Evolutionary conservation across 2,113 vertebrate species (phyloP).

Genomic region (Thomomys bottae): DNA sequence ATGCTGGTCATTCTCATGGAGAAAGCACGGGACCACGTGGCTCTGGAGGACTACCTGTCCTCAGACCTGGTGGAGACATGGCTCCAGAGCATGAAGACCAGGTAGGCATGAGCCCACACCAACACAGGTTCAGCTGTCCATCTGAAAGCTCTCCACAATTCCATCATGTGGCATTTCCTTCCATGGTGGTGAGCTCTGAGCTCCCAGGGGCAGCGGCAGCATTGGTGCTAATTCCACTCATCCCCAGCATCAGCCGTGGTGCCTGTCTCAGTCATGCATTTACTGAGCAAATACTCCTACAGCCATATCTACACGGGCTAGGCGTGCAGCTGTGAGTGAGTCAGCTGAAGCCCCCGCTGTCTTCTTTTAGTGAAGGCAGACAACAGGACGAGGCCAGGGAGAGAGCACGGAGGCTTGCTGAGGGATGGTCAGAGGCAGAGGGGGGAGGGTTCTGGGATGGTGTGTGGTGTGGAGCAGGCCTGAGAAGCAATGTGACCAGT

Average conservation of each 20-base stretch:
- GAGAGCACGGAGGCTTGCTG: background rate
- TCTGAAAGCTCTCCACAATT: fast-evolving
- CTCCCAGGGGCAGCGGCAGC: background rate
- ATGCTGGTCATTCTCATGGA: constrained; percentile 94
- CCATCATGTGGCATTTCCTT: background rate
- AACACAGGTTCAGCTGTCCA: fast-evolving
- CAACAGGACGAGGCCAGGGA: no score
- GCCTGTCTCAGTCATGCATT: background rate
- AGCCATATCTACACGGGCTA: fast-evolving
- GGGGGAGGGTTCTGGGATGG: background rate
- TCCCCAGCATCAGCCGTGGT: background rate
- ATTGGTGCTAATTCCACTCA: background rate
- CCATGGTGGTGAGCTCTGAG: background rate
- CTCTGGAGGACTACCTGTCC: constrained; percentile 91
- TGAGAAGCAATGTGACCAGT: background rate
- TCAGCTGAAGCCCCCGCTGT: background rate
- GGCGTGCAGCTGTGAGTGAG: background rate
- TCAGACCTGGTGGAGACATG: constrained; percentile 88
- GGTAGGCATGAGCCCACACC: constrained; percentile 73
- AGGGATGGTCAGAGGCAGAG: background rate
- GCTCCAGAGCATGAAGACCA: constrained; percentile 87
- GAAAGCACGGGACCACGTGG: constrained; percentile 87
- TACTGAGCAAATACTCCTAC: background rate
- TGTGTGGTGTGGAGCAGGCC: no score
- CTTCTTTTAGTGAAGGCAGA: background rate